Evolutionary conservation across 1,140 invertebrate genomes (phyloP).

Genomic region (Conus betulinus): DNA sequence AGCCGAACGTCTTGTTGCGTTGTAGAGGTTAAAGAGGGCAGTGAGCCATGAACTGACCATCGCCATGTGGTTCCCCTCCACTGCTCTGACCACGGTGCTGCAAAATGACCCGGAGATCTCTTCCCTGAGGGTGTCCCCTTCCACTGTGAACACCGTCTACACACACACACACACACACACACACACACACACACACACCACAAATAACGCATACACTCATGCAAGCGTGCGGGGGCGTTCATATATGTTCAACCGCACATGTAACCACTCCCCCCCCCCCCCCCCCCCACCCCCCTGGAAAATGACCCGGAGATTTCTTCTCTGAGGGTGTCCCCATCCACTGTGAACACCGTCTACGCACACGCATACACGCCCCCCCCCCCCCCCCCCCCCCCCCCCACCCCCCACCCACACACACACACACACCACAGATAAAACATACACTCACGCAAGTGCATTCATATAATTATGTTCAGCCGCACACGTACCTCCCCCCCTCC

Average conservation of each 20-base stretch:
- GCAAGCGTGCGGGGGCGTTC: background rate
- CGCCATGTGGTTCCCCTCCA: conserved; percentile 21
- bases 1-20: too few species aligned
- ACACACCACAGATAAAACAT: too few species aligned
- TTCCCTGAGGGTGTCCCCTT: conserved; percentile 26
- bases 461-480: too few species aligned
- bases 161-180: conserved; percentile 22
- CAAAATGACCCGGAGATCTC: conserved; percentile 16
- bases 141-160: conserved; percentile 18
- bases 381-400: too few species aligned
- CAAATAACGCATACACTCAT: background rate
- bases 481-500: too few species aligned
- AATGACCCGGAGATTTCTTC: conserved; percentile 29
- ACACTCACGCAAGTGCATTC: too few species aligned
- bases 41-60: conserved; percentile 15
- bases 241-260: too few species aligned
- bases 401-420: too few species aligned
- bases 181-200: background rate
- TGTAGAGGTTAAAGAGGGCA: too few species aligned
- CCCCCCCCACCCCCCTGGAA: background rate
- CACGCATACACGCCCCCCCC: background rate
- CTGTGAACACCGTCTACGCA: conserved; percentile 18
- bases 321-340: conserved; percentile 17
- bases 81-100: background rate
- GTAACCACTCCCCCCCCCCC: too few species aligned